Evolutionary conservation across 2,888 invertebrate species (phyloP), one percentile per base, ranked within the genome.

Genomic region (Netelia inedita): DNA sequence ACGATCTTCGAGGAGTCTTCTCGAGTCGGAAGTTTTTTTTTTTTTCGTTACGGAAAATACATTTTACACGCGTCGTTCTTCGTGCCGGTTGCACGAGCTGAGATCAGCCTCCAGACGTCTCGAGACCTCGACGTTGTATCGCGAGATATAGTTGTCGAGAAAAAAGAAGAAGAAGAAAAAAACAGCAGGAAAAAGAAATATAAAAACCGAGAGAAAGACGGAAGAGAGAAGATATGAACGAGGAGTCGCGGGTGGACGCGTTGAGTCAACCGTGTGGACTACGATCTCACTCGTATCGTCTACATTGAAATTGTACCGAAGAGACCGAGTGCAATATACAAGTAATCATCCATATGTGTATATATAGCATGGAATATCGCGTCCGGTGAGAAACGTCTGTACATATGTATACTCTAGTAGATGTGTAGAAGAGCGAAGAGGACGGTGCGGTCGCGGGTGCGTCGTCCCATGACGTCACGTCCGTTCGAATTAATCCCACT

Each of bases 381-480:
- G 55, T 71, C 71, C 63, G 79, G 79, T 71, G 79, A 71, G 79
- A 79, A 79, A 71, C 21, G 71, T 71, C 76, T 75, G 10, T 46
- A 46, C 14, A 43, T 43, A 46, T 46, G 2, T 46, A 55, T 55
- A 19, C 16, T 28, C 28, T 6, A 19, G 16, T 19, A 19, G n/a
- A n/a, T n/a, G n/a, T 55, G 57, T 9, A 23, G 43, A n/a, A 41
- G 72, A 41, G 59, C 35, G 61, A 16, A 73, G 46, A 50, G 63
- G 35, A 69, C 43, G 43, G 28, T 71, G 79, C 61, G 71, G 71
- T 71, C 41, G 53, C 71, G 79, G 53, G 55, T 71, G 41, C 79
- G 71, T 63, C 79, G 79, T 79, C 55, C 79, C 79, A 79, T 79
- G 79, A 79, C 79, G 79, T 79, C 79, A 79, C 79, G 79, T 79